These are phyloP conservation scores for Ceramica pisi DNA, from an alignment of 2,888 invertebrate genomes.

Conservation along the genomic window DNA sequence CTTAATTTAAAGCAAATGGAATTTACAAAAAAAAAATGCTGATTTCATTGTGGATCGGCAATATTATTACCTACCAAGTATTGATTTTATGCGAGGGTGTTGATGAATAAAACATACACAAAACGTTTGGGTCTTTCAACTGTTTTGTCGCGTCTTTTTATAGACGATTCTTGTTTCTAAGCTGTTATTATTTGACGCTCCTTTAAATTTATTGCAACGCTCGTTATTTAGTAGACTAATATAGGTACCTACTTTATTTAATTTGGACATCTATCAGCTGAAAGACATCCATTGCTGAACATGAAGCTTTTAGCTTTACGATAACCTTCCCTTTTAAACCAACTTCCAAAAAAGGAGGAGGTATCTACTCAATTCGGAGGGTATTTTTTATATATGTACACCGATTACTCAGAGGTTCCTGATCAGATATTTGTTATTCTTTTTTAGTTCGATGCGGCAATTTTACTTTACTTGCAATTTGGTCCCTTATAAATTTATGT, in stretches of 20 bases:
- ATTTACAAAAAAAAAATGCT: slow-evolving; percentile 4
- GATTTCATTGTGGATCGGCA: not conserved
- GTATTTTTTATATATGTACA: no score
- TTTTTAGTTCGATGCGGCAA: no score
- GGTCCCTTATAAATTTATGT: no score
- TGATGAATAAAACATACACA: slow-evolving; percentile 23
- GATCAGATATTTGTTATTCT: no score
- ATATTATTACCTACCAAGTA: slow-evolving; percentile 2
- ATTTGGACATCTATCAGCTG: no score
- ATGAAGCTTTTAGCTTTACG: not conserved
- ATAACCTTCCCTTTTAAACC: not conserved
- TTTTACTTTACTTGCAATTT: no score
- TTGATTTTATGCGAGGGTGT: not conserved
- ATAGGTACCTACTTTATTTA: not conserved
- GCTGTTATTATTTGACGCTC: slow-evolving; percentile 5
- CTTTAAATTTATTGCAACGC: not conserved
- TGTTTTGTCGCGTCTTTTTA: not conserved
- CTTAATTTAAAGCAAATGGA: not conserved
- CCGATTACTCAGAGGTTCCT: no score
- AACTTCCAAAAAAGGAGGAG: no score
- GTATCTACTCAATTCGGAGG: no score
- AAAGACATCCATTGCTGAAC: not conserved
- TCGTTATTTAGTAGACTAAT: not conserved
- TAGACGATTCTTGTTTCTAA: not conserved
- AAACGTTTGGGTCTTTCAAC: slow-evolving; percentile 6